phyloP scores from a whole-genome alignment of 2,888 invertebrate species.

The Malthinus flaveolus region DNA sequence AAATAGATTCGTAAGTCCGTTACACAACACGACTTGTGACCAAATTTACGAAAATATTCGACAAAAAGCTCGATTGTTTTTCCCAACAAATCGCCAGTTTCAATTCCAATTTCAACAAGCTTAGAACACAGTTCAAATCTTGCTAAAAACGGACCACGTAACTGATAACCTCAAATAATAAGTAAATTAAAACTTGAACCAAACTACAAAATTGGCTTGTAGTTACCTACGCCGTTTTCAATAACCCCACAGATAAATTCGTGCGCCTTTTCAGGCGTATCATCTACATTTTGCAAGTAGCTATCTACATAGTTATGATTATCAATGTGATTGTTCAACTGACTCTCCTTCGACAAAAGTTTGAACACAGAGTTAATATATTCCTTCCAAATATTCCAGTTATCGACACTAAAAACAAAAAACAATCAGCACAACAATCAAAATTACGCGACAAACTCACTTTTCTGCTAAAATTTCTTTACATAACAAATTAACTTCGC shows the following conservation, averaged over 20 bases:
- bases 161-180: conserved; percentile 53
- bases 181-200: conserved; percentile 8
- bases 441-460: conserved; percentile 50
- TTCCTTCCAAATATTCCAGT: conserved; percentile 74
- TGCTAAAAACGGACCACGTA: conserved; percentile 84
- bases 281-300: conserved; percentile 45
- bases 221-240: conserved; percentile 49
- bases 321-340: conserved; percentile 39
- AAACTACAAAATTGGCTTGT: conserved; percentile 38
- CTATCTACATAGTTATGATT: conserved; percentile 37
- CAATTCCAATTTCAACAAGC: conserved; percentile 58
- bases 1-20: conserved; percentile 80
- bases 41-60: conserved; percentile 81
- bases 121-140: conserved; percentile 74
- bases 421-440: neutral
- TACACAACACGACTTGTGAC: conserved; percentile 84
- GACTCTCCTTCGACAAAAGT: conserved; percentile 54
- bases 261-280: conserved; percentile 53
- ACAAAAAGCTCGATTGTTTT: conserved; percentile 71
- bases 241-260: conserved; percentile 53
- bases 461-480: conserved; percentile 75
- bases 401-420: conserved; percentile 59
- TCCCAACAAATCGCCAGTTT: conserved; percentile 62
- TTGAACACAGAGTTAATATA: conserved; percentile 74
- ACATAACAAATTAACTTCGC: conserved; percentile 71